Evolutionary conservation across 2,113 vertebrate species (phyloP).

Genomic region (Ophiodon elongatus): DNA sequence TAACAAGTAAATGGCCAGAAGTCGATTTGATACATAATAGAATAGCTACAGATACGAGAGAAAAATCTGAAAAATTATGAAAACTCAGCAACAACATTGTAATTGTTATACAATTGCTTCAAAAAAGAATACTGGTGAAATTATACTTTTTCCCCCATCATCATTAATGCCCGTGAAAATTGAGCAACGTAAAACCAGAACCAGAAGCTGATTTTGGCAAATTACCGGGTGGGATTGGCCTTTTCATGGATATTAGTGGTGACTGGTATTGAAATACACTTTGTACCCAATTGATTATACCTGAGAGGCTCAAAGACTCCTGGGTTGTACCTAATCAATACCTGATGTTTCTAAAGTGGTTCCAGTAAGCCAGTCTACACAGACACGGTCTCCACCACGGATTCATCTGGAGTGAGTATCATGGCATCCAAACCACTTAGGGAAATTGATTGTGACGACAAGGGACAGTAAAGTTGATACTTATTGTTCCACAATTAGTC

Average conservation of each 20-base stretch:
- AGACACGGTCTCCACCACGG: constrained; percentile 32
- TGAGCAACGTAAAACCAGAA: constrained; percentile 5
- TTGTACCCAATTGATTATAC: constrained; percentile 55
- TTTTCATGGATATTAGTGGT: constrained; percentile 35
- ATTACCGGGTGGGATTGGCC: not conserved
- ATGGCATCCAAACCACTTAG: constrained; percentile 56
- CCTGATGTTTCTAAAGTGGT: constrained; percentile 56
- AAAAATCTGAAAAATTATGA: not conserved
- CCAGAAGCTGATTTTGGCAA: not conserved
- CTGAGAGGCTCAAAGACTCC: constrained; percentile 35
- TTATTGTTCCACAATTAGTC: constrained; percentile 6
- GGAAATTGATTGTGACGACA: constrained; percentile 32
- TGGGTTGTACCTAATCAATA: constrained; percentile 38
- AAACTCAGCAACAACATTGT: not conserved
- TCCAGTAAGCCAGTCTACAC: constrained; percentile 54
- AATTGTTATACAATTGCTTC: not conserved
- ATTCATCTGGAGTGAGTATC: constrained; percentile 58
- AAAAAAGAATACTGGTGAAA: not conserved
- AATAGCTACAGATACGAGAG: not conserved
- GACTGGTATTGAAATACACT: constrained; percentile 48
- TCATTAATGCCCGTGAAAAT: not conserved
- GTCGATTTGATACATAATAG: not conserved
- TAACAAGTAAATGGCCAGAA: not conserved
- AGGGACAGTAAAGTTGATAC: constrained; percentile 2
- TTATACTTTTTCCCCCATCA: not conserved